Base-by-base conservation (phyloP, 1,140 invertebrate genomes). In the Hyphantria cunea region DNA sequence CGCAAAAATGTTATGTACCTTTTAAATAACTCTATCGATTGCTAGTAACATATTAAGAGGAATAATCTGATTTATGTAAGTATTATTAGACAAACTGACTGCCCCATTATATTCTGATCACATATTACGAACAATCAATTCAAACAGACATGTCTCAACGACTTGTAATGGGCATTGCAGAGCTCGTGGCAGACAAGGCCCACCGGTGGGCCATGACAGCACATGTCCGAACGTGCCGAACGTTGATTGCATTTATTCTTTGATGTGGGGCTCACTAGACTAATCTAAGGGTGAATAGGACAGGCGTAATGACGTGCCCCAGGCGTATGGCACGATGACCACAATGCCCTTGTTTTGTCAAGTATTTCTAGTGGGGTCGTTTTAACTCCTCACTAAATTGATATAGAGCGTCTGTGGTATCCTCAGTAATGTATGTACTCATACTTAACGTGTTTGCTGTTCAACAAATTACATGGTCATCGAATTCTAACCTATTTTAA, bases 161-260 rank as follows among this genome's bases (percentile, higher is more conserved):
- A 58, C 45, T 49, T 58, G 45, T 58, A 58, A 58, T 58, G 34
- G 55, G 15, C 55, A 42, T 56, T n/a, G 32, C 45, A 13, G 41
- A 39, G 41, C 41, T 44, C 39, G 45, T 15, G 17, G 11, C 45
- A 17, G 45, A 58, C 55, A 39, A 7, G 32, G 31, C 44, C 48
- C 39, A 60, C 56, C 48, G 25, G 17, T 51, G 56, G 56, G 56
- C 34, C 15, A 33, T 33, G 45, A 48, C 45, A 48, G 13, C 13
- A 48, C 45, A 31, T 48, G 45, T 33, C 31, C 12, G 56, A 51
- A 60, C 56, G 56, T 60, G 56, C 56, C 56, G 34, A 37, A 13
- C 47, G 48, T 50, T 60, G 56, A 60, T 60, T 60, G 56, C 56
- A 60, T 60, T 60, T 60, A 51, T 60, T 60, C 56, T 60, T 50